Percentiles rank a stretch among this genome's conserved stretches.
phyloP scores from a whole-genome alignment of 2,113 vertebrate species.

The Phyllostomus hastatus region DNA sequence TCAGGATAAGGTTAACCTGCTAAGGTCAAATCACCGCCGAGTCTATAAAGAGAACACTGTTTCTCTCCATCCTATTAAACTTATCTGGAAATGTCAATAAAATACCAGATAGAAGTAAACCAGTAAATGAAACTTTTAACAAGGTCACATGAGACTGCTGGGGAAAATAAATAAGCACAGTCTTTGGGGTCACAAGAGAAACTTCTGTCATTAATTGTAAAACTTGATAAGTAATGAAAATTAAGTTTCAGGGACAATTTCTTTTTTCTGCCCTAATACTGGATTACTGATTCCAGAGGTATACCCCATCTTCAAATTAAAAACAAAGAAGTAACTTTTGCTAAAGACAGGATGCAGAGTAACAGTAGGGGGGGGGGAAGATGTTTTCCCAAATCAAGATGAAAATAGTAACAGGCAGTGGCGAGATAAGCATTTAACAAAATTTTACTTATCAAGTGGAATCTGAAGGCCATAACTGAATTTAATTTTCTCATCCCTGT shows the following conservation, averaged over 20 bases:
- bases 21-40: slow-evolving; percentile 67
- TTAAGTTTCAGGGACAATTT: slow-evolving; percentile 60
- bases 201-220: slow-evolving; percentile 64
- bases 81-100: slow-evolving; percentile 77
- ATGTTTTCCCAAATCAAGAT: background rate
- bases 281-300: background rate
- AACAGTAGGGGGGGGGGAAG: background rate
- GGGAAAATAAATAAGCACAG: slow-evolving; percentile 71
- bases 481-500: background rate
- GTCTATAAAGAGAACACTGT: slow-evolving; percentile 73
- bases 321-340: background rate
- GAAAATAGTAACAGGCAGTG: background rate
- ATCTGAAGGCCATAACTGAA: background rate
- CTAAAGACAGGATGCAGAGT: background rate
- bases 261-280: slow-evolving; percentile 42
- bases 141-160: slow-evolving; percentile 69
- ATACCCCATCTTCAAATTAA: background rate
- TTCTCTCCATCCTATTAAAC: slow-evolving; percentile 74
- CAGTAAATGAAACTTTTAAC: slow-evolving; percentile 75
- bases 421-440: background rate
- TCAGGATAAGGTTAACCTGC: slow-evolving; percentile 66
- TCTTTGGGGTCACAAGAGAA: slow-evolving; percentile 61
- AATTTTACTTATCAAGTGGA: background rate
- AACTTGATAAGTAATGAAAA: slow-evolving; percentile 67
- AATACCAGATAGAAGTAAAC: slow-evolving; percentile 74